Percentiles rank a stretch among this genome's conserved stretches.
Conservation (phyloP, 1,140 invertebrate species). For the Ceratina australensis region DNA sequence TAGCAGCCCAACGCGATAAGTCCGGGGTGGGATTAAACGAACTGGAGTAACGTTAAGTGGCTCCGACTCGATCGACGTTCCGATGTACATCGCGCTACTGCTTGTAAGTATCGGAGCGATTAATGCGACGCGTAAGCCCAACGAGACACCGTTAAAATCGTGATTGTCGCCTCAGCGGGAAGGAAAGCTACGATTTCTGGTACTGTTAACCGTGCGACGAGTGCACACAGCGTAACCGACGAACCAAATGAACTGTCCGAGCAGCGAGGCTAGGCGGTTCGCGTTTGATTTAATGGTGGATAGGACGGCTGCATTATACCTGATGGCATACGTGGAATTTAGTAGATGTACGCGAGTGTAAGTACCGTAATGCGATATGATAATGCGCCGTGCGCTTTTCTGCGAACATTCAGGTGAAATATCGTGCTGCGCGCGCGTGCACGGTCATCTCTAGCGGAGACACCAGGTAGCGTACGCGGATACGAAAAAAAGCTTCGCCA, state of each 20-base stretch:
- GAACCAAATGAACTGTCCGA: constrained; percentile 25
- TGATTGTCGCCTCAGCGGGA: neutral
- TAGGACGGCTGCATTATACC: constrained; percentile 42
- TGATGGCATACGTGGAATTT: constrained; percentile 49
- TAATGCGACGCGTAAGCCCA: too few species aligned
- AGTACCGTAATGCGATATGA: constrained; percentile 51
- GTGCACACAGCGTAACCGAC: neutral
- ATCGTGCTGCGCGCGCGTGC: neutral
- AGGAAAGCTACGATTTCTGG: constrained; percentile 10
- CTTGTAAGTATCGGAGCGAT: too few species aligned
- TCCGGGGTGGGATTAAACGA: neutral
- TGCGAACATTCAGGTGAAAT: constrained; percentile 45
- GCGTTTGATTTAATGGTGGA: constrained; percentile 50
- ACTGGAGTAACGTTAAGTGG: constrained; percentile 15
- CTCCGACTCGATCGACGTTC: neutral
- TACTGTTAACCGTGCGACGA: neutral
- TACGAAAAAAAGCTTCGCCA: neutral
- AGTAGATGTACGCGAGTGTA: constrained; percentile 47
- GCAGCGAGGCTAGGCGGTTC: constrained; percentile 17
- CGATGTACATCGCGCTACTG: neutral
- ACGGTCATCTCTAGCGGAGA: neutral
- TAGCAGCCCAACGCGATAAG: too few species aligned
- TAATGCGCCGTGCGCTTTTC: constrained; percentile 46
- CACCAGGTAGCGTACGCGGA: too few species aligned
- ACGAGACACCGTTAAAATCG: neutral